phyloP scores from a whole-genome alignment of 1,140 invertebrate genomes.

The Polypedilum pembai region DNA sequence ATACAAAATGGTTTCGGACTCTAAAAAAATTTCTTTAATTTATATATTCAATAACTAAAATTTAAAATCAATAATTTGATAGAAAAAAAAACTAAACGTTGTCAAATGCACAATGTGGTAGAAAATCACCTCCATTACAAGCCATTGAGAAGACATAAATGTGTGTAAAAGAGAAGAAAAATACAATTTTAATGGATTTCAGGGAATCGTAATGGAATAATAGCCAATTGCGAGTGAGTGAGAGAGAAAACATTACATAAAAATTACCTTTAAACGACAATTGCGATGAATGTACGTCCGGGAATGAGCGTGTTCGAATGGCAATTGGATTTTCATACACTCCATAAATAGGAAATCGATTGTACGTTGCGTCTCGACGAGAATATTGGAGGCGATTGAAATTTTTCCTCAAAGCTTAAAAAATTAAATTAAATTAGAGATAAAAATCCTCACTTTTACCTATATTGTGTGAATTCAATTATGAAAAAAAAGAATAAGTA shows the following conservation, averaged over 20 bases:
- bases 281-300: background rate
- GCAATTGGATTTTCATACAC: slow-evolving; percentile 17
- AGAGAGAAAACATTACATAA: background rate
- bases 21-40: no score
- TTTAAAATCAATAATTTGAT: no score
- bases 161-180: background rate
- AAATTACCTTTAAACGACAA: slow-evolving; percentile 12
- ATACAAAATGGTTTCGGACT: no score
- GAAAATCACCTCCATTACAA: no score
- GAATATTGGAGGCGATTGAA: background rate
- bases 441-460: background rate
- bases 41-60: no score
- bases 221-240: background rate
- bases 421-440: background rate
- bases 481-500: background rate
- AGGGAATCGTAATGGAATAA: slow-evolving; percentile 17
- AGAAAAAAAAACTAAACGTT: no score
- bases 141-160: no score
- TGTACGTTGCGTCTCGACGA: background rate
- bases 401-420: background rate
- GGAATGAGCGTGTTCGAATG: background rate
- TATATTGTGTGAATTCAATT: background rate
- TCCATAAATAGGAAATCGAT: background rate
- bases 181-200: slow-evolving; percentile 7
- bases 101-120: no score